Conservation (phyloP, 1,140 invertebrate genomes). For the Caerostris darwini region DNA sequence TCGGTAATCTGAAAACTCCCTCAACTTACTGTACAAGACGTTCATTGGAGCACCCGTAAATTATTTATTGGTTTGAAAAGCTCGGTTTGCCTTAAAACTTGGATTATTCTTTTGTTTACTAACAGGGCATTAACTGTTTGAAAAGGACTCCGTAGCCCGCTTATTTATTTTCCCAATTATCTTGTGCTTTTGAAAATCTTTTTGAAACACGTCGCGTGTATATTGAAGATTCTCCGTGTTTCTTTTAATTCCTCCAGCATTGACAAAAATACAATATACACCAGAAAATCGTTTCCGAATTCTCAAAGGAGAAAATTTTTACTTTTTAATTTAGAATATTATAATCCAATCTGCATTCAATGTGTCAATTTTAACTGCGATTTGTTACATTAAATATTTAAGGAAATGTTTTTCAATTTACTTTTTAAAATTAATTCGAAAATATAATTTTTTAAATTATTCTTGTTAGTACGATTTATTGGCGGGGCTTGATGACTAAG, state of each 20-base stretch:
- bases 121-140: background rate
- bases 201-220: background rate
- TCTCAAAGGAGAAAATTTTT: no score
- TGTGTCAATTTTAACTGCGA: no score
- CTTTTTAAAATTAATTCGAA: no score
- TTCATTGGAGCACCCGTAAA: background rate
- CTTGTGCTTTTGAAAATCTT: background rate
- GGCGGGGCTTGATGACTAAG: no score
- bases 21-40: background rate
- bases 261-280: no score
- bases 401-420: no score
- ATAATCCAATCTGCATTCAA: no score
- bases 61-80: constrained; percentile 27
- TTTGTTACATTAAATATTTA: no score
- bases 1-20: constrained; percentile 7
- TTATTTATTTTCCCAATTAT: background rate
- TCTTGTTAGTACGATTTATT: no score
- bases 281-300: no score
- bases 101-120: background rate
- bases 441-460: no score
- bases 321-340: no score
- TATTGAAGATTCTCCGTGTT: background rate
- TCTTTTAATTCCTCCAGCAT: background rate
- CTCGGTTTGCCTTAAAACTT: background rate
- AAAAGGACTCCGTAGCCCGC: background rate